Evolutionary conservation across 1,140 invertebrate genomes (phyloP).

Genomic region (Trichonephila clavata): DNA sequence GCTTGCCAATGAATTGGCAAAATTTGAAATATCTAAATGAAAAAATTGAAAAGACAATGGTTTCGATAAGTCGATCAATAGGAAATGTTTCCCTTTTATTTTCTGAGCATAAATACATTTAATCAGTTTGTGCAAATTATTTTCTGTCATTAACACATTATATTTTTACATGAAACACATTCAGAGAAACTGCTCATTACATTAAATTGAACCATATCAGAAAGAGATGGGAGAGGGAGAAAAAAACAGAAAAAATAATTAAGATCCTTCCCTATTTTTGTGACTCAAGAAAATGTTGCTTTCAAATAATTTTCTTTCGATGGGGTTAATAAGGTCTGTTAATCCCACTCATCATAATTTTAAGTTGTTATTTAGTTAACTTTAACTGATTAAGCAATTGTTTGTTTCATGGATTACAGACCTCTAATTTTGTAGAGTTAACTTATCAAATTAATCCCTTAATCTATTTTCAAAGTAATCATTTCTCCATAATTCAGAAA

Average conservation of each 20-base stretch:
- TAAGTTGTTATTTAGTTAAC: neutral
- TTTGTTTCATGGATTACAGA: neutral
- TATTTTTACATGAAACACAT: too few species aligned
- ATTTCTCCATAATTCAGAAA: constrained; percentile 11
- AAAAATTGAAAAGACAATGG: too few species aligned
- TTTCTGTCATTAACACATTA: too few species aligned
- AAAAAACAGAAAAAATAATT: neutral
- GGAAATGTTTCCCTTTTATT: too few species aligned
- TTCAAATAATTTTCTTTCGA: neutral
- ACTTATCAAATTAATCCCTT: constrained; percentile 26
- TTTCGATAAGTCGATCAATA: too few species aligned
- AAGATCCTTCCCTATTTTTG: neutral
- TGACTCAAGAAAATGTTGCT: neutral
- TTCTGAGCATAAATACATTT: too few species aligned
- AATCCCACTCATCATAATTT: neutral
- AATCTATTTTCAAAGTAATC: constrained; percentile 16
- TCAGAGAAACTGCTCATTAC: too few species aligned
- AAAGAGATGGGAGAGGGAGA: neutral
- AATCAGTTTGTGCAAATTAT: too few species aligned
- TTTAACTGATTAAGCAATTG: neutral
- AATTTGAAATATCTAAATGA: too few species aligned
- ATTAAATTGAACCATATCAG: too few species aligned
- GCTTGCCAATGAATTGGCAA: too few species aligned
- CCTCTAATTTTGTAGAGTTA: neutral
- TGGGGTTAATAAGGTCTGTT: neutral